These are phyloP conservation scores for Aphelenchoides bicaudatus DNA, from an alignment of 2,888 invertebrate genomes.

Conservation along the genomic window DNA sequence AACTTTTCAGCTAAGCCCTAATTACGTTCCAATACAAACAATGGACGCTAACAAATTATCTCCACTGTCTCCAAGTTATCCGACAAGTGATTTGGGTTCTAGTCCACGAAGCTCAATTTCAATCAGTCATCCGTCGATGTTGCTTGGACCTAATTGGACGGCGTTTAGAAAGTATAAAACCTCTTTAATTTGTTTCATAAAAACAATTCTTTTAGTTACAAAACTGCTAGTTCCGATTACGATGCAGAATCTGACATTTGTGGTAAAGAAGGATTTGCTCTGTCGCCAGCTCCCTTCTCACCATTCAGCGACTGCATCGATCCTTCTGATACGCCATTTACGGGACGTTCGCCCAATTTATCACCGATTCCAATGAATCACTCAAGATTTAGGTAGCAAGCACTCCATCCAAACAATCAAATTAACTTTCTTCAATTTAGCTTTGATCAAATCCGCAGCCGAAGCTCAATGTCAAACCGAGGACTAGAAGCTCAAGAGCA, in stretches of 20 bases:
- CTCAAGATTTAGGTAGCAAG: conserved; percentile 39
- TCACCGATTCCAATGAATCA: conserved; percentile 33
- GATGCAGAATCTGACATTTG: conserved; percentile 42
- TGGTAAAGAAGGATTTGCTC: conserved; percentile 38
- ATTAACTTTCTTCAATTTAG: conserved; percentile 35
- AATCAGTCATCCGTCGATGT: conserved; percentile 36
- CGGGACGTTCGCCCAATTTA: conserved; percentile 46
- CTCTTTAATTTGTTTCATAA: no score
- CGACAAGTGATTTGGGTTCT: conserved; percentile 58
- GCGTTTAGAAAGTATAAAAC: conserved; percentile 49
- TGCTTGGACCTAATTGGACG: conserved; percentile 51
- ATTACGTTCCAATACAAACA: conserved; percentile 35
- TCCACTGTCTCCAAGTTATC: conserved; percentile 52
- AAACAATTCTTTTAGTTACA: no score
- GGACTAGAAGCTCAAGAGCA: conserved; percentile 23
- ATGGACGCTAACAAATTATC: conserved; percentile 39
- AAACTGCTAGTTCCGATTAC: conserved; percentile 31
- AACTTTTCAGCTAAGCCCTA: conserved; percentile 40
- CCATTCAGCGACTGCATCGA: conserved; percentile 50
- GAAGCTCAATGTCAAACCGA: conserved; percentile 48
- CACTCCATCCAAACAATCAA: background rate
- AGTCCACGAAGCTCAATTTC: conserved; percentile 49
- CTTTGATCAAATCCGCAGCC: conserved; percentile 48
- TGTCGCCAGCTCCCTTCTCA: conserved; percentile 56
- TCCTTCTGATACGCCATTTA: conserved; percentile 48